Conservation (phyloP, 2,888 invertebrate species). For the Mamestra brassicae region DNA sequence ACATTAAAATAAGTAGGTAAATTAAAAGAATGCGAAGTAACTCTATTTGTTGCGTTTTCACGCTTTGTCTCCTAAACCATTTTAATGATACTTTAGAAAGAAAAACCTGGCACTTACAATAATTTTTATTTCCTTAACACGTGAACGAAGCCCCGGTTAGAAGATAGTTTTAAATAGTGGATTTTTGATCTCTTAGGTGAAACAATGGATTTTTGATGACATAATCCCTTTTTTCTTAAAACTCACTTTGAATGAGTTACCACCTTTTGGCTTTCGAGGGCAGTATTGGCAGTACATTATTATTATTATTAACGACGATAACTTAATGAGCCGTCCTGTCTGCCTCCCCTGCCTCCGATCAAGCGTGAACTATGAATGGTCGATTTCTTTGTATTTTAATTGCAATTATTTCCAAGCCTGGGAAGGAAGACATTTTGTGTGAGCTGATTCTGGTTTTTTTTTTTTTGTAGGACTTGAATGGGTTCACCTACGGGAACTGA, state of each 20-base stretch:
- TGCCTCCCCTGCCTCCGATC: constrained; percentile 43
- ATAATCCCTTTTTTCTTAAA: not conserved
- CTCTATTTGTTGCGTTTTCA: too few species aligned
- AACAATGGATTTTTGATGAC: not conserved
- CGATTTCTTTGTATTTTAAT: constrained; percentile 57
- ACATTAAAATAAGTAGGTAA: too few species aligned
- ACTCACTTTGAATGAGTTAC: not conserved
- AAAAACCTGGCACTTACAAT: too few species aligned
- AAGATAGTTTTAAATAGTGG: too few species aligned
- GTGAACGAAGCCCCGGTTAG: too few species aligned
- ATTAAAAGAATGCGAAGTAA: too few species aligned
- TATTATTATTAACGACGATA: constrained; percentile 64
- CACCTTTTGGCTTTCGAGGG: not conserved
- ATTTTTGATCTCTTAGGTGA: too few species aligned
- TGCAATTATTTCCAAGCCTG: constrained; percentile 56
- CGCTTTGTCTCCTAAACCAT: too few species aligned
- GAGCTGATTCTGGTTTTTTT: not conserved
- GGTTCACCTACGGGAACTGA: not conserved
- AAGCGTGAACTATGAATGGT: constrained; percentile 51
- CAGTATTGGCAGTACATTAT: constrained; percentile 46
- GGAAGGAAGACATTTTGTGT: constrained; percentile 6
- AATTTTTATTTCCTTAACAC: too few species aligned
- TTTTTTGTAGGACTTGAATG: not conserved
- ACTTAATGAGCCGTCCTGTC: constrained; percentile 69
- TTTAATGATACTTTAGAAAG: too few species aligned